Percentiles rank a stretch among this genome's conserved stretches.
These are phyloP conservation scores for Anas acuta DNA, from an alignment of 2,797 vertebrate species.

Conservation along the genomic window DNA sequence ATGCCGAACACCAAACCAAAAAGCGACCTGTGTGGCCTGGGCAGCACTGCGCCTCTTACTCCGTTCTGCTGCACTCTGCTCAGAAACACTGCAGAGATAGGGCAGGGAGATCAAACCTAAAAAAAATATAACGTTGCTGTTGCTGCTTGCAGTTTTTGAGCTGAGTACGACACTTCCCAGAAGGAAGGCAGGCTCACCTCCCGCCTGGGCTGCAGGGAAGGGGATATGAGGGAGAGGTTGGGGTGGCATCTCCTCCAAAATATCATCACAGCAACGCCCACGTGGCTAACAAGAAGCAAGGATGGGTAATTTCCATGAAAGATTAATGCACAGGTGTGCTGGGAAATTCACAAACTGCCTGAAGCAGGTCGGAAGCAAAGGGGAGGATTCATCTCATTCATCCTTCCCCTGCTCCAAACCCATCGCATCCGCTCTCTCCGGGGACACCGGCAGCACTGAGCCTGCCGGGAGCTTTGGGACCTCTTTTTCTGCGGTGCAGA, in stretches of 20 bases:
- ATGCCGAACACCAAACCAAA: neutral
- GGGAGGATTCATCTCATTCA: neutral
- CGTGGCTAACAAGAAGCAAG: neutral
- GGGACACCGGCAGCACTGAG: neutral
- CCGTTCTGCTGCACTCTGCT: no score
- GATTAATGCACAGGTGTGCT: neutral
- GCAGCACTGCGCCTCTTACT: no score
- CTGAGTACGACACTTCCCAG: neutral
- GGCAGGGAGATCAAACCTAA: neutral
- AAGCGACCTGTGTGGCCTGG: no score
- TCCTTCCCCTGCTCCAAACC: neutral
- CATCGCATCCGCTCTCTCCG: neutral
- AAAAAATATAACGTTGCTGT: neutral
- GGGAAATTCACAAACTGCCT: slow-evolving; percentile 7
- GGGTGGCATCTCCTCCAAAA: neutral
- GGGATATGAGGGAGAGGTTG: neutral
- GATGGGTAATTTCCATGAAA: neutral
- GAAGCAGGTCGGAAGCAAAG: neutral
- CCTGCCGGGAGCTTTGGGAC: neutral
- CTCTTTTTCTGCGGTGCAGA: neutral
- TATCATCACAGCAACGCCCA: neutral
- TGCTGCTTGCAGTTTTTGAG: slow-evolving; percentile 7
- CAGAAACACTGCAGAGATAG: neutral
- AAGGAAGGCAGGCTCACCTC: neutral
- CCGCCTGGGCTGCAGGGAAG: neutral